Percentiles rank a stretch among this genome's conserved stretches.
Evolutionary conservation across 2,113 vertebrate genomes (phyloP).

Genomic region (Caloenas nicobarica): DNA sequence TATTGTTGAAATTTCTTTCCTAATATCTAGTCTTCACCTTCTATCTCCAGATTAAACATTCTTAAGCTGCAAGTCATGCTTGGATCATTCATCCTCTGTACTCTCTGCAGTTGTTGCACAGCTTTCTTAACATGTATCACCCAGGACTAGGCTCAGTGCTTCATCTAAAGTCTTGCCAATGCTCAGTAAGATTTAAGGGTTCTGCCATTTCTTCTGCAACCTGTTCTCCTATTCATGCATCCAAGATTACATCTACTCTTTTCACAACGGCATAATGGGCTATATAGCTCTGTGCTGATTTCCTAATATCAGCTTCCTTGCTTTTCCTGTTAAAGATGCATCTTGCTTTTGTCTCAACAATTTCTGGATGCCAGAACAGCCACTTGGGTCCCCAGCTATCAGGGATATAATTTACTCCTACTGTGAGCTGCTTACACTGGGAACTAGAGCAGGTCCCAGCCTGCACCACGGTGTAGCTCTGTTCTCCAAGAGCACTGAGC

Average conservation of each 20-base stretch:
- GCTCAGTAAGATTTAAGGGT: background rate
- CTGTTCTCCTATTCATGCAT: background rate
- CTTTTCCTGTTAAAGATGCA: background rate
- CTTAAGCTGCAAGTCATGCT: background rate
- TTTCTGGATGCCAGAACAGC: background rate
- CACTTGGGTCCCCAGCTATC: background rate
- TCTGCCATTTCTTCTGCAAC: background rate
- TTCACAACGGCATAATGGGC: background rate
- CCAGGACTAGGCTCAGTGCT: background rate
- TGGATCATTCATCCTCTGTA: background rate
- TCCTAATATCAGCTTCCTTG: background rate
- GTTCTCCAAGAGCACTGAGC: background rate
- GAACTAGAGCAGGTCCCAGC: background rate
- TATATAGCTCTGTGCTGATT: background rate
- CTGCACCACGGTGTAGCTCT: accelerated
- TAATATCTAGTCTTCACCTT: conserved; percentile 19
- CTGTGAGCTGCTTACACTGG: background rate
- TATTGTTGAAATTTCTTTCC: background rate
- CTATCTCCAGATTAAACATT: conserved; percentile 5
- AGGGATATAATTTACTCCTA: background rate
- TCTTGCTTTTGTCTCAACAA: background rate
- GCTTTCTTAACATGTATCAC: background rate
- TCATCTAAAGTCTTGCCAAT: background rate
- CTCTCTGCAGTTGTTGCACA: background rate
- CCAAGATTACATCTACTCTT: background rate